Percentiles rank a stretch among this genome's conserved stretches.
phyloP scores from a whole-genome alignment of 2,797 vertebrate species.

The Artibeus lituratus region DNA sequence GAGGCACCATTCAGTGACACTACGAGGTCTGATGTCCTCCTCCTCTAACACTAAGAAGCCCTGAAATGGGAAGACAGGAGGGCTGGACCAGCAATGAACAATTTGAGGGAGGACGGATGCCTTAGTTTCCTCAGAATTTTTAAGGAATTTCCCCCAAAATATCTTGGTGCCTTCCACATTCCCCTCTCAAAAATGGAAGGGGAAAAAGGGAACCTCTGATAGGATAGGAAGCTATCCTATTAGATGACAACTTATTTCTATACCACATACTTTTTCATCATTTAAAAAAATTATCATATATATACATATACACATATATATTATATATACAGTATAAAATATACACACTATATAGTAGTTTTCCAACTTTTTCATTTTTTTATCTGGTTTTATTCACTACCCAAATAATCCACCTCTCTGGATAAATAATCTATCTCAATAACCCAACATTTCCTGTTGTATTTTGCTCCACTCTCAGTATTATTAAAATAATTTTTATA shows the following conservation, averaged over 20 bases:
- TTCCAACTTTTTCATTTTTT: background rate
- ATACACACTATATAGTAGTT: background rate
- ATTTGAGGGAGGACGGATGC: background rate
- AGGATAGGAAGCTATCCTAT: background rate
- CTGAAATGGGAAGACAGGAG: background rate
- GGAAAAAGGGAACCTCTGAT: background rate
- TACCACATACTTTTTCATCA: background rate
- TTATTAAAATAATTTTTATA: constrained; percentile 13
- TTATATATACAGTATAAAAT: background rate
- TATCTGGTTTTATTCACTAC: background rate
- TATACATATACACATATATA: background rate
- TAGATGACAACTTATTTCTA: background rate
- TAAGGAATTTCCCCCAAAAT: background rate
- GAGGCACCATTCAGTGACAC: background rate
- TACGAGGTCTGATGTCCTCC: background rate
- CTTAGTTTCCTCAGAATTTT: background rate
- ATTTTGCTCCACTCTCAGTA: background rate
- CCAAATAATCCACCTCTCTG: constrained; percentile 1
- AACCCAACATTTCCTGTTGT: background rate
- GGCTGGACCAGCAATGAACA: background rate
- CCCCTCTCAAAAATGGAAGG: background rate
- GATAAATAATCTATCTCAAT: background rate
- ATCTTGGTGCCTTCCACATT: background rate
- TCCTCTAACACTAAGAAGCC: background rate
- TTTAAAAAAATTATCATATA: background rate